Evolutionary conservation across 2,113 vertebrate genomes (phyloP).

Genomic region (Catharus bicknelli): DNA sequence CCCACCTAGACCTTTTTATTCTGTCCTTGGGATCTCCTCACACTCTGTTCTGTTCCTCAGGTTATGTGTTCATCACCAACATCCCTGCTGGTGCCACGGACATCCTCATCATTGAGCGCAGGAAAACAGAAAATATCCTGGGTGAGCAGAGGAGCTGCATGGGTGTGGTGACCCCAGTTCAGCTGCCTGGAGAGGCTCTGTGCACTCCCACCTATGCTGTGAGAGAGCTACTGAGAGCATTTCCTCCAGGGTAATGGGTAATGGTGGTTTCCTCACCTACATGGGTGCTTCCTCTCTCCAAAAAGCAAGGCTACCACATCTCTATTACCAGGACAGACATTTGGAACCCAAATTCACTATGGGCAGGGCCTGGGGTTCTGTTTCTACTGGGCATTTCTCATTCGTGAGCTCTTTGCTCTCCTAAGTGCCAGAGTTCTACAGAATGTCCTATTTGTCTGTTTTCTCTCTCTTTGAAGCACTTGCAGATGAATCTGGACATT

Average conservation of each 20-base stretch:
- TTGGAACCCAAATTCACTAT: background rate
- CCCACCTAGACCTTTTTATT: background rate
- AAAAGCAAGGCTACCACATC: background rate
- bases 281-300: background rate
- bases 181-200: background rate
- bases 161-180: background rate
- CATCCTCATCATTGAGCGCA: conserved; percentile 89
- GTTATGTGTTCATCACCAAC: conserved; percentile 86
- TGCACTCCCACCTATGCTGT: background rate
- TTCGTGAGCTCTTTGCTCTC: background rate
- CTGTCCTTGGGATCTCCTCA: background rate
- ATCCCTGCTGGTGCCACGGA: conserved; percentile 85
- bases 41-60: conserved; percentile 51
- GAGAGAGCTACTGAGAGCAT: background rate
- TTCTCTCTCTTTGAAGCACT: conserved; percentile 74
- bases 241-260: background rate
- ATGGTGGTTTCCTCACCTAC: background rate
- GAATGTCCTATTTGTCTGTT: background rate
- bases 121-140: conserved; percentile 88
- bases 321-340: background rate
- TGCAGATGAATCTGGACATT: conserved; percentile 84
- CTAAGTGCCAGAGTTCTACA: background rate
- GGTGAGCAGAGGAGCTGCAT: conserved; percentile 66
- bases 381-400: background rate
- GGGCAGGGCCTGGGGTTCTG: background rate